A percentile compares a stretch with the other conserved stretches of the same genome.
Evolutionary conservation across 2,113 vertebrate genomes (phyloP).

Genomic region (Engystomops pustulosus): DNA sequence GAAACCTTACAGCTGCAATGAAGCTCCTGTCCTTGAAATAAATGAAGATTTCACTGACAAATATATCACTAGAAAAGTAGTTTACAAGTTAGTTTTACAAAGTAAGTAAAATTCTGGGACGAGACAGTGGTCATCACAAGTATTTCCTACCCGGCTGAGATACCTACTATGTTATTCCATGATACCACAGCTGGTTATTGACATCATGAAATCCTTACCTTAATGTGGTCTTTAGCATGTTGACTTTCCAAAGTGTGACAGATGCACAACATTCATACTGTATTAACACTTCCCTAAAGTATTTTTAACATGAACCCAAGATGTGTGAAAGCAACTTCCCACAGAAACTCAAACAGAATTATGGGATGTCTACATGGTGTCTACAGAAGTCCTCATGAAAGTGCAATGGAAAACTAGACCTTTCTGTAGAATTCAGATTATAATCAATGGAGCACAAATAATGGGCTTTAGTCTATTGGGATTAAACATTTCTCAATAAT

Average conservation of each 20-base stretch:
- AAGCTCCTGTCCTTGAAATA: not conserved
- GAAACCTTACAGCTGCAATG: not conserved
- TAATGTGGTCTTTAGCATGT: not conserved
- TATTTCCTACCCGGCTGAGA: not conserved
- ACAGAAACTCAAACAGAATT: not conserved
- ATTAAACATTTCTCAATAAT: too few species aligned
- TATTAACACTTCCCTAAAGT: not conserved
- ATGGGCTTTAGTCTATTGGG: too few species aligned
- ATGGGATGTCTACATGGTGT: not conserved
- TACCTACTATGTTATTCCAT: not conserved
- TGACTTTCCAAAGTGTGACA: not conserved
- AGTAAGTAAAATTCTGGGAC: not conserved
- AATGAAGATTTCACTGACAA: constrained; percentile 2
- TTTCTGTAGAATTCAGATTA: too few species aligned
- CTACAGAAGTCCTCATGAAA: too few species aligned
- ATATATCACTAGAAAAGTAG: constrained; percentile 11
- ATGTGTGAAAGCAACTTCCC: not conserved
- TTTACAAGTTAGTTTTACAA: not conserved
- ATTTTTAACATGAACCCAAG: not conserved
- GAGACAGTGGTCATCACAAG: constrained; percentile 25
- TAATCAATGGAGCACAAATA: too few species aligned
- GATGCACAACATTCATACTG: not conserved
- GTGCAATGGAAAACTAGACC: too few species aligned
- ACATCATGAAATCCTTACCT: not conserved
- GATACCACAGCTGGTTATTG: not conserved